Evolutionary conservation across 2,797 vertebrate genomes (phyloP).

Genomic region (Notolepis coatsorum): DNA sequence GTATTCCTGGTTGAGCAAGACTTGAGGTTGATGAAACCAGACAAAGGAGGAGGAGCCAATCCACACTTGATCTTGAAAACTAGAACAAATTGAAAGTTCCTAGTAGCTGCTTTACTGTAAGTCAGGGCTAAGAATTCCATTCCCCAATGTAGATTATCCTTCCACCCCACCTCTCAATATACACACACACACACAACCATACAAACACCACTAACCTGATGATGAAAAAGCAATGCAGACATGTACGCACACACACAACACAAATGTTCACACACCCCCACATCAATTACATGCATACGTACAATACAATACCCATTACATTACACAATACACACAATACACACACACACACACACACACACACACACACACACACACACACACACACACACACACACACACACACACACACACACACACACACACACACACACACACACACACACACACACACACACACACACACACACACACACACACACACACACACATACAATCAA

Average conservation of each 20-base stretch:
- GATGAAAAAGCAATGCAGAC: not conserved
- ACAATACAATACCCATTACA: conserved; percentile 19
- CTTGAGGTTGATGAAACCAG: no score
- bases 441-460: not conserved
- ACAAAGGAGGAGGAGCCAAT: no score
- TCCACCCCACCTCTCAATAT: conserved; percentile 23
- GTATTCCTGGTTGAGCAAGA: no score
- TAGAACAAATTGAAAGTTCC: no score
- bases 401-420: conserved; percentile 22
- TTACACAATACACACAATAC: conserved; percentile 26
- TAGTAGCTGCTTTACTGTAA: no score
- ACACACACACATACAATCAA: conserved; percentile 32
- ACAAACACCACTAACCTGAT: no score
- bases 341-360: not conserved
- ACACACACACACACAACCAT: not conserved
- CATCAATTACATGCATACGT: no score
- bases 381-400: conserved; percentile 41
- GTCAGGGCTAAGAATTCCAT: no score
- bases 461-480: not conserved
- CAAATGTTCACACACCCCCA: conserved; percentile 40
- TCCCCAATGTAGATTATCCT: no score
- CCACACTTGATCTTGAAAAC: no score
- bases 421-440: conserved; percentile 13
- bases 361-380: not conserved
- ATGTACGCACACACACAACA: not conserved